These are phyloP conservation scores for Orthosia gracilis DNA, from an alignment of 2,888 invertebrate genomes.

Conservation along the genomic window DNA sequence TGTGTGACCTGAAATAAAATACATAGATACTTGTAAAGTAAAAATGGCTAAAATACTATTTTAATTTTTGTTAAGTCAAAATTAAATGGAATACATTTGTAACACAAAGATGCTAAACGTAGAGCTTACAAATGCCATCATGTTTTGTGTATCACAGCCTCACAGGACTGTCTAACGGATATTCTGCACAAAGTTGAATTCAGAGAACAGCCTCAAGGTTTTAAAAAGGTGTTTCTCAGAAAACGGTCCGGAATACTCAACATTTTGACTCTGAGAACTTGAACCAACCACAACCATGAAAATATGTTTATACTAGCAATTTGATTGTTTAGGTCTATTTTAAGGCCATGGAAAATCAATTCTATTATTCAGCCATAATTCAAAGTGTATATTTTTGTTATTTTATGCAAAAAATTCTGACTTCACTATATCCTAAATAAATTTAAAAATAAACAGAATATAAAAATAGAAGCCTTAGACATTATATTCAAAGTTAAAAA, in stretches of 20 bases:
- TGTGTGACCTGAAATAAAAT: neutral
- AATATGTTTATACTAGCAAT: neutral
- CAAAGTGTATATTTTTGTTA: no score
- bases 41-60: neutral
- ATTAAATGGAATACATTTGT: neutral
- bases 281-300: neutral
- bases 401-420: no score
- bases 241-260: conserved; percentile 21
- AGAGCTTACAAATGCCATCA: neutral
- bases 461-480: no score
- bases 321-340: neutral
- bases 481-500: neutral
- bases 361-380: no score
- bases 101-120: neutral
- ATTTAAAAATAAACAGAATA: no score
- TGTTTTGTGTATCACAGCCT: conserved; percentile 21
- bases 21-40: neutral
- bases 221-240: conserved; percentile 31
- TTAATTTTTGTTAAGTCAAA: neutral
- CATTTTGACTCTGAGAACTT: conserved; percentile 26
- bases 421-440: no score
- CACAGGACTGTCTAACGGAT: conserved; percentile 38
- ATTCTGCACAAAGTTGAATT: conserved; percentile 40
- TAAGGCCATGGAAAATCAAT: neutral
- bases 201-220: conserved; percentile 42